Evolutionary conservation across 2,888 invertebrate species (phyloP), one percentile per base, ranked within the genome.

Genomic region (Lomographa bimaculata): DNA sequence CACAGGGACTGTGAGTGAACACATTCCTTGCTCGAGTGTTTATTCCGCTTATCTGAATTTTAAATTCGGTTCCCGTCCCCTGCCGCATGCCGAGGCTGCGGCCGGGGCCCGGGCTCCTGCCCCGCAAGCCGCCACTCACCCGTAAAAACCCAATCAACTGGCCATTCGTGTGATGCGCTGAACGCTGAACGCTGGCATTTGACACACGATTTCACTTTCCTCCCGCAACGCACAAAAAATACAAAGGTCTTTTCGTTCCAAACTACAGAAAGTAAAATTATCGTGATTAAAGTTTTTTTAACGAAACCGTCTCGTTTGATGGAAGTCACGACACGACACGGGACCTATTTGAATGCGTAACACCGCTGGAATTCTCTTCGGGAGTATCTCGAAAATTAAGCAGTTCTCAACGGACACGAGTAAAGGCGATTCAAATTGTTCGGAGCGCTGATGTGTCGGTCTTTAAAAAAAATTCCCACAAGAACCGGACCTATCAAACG

Each of bases 41-140:
- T 75, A 80, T 84, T 83, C 81, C 81, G 82, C 81, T 83, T 80
- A 83, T 84, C 82, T 82, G 73, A 84, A 84, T 83, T 85, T 84
- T 77, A 84, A 84, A 84, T 82, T 73, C 61, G 55, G 57, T 54
- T 50, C 52, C 48, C 44, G 41, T 29, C 50, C 40, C 32, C 46
- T 41, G 34, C 44, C 33, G 27, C 18, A 10, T 6, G 9, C 34
- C 26, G 10, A 23, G 8, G 7, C 23, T 17, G 14, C 20, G 30
- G 18, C 7, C 27, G 23, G 7, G 8, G 17, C 14, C 24, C 14
- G 19, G 14, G 33, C 20, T 11, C 27, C 25, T 9, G 7, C 27
- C 10, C 36, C 14, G 34, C 21, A 64, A 45, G 79, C 69, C 70
- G 72, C 66, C 78, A 71, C 55, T 68, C 79, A 64, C 46, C 77